Evolutionary conservation across 2,888 invertebrate species (phyloP).

Genomic region (Dynastes maya): DNA sequence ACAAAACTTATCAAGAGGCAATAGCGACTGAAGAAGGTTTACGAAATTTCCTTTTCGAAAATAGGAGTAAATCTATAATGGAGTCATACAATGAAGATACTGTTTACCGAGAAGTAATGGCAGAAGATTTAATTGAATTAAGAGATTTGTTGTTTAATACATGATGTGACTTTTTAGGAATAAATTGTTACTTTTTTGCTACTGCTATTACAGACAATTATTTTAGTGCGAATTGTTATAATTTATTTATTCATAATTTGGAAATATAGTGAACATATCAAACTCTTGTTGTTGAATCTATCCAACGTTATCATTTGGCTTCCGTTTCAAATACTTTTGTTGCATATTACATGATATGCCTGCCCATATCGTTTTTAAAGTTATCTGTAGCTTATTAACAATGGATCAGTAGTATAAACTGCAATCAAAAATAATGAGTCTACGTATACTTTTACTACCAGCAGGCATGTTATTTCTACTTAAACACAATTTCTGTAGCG

Average conservation of each 20-base stretch:
- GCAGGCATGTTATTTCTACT: too few relatives aligned
- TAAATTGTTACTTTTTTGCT: neutral
- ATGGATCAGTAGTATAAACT: too few relatives aligned
- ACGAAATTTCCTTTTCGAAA: constrained; percentile 60
- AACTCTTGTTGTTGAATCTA: too few relatives aligned
- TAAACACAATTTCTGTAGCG: too few relatives aligned
- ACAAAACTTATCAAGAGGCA: constrained; percentile 54
- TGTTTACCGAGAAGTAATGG: constrained; percentile 60
- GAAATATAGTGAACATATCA: neutral
- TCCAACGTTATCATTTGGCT: too few relatives aligned
- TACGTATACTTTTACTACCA: too few relatives aligned
- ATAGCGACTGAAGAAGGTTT: constrained; percentile 58
- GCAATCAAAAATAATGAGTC: too few relatives aligned
- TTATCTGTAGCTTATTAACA: too few relatives aligned
- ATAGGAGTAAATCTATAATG: constrained; percentile 58
- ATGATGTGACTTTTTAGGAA: neutral
- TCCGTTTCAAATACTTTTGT: too few relatives aligned
- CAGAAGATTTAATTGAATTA: constrained; percentile 63
- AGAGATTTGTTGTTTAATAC: constrained; percentile 56
- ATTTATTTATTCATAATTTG: neutral
- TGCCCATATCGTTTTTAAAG: too few relatives aligned
- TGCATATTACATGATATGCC: too few relatives aligned
- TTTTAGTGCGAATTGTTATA: neutral
- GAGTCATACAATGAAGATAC: constrained; percentile 56
- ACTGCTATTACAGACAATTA: neutral